Conservation (phyloP, 2,888 invertebrate species). For the Neoitamus cyanurus region DNA sequence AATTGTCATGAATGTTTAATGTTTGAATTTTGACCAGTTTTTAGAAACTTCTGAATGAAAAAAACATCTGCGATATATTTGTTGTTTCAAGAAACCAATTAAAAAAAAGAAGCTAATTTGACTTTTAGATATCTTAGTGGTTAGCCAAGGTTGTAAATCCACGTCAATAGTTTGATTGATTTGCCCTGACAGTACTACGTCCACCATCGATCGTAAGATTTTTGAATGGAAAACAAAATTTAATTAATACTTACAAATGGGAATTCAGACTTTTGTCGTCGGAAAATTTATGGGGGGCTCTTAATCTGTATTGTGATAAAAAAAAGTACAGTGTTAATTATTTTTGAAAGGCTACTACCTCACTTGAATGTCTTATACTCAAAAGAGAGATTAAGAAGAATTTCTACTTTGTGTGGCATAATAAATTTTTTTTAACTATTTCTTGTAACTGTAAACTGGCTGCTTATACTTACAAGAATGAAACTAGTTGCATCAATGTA, state of each 20-base stretch:
- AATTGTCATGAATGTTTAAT: neutral
- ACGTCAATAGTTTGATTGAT: neutral
- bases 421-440: no score
- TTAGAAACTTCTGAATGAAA: neutral
- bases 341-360: no score
- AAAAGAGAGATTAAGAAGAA: no score
- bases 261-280: no score
- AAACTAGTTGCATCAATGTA: no score
- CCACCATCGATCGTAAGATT: neutral
- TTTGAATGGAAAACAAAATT: neutral
- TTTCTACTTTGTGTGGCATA: no score
- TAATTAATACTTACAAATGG: neutral
- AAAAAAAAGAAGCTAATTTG: neutral
- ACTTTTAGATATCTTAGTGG: neutral
- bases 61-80: neutral
- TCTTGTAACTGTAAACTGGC: no score
- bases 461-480: no score
- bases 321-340: no score
- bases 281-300: no score
- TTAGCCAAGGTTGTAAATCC: neutral
- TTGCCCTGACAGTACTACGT: neutral
- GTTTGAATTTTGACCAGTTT: neutral
- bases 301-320: no score
- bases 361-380: no score
- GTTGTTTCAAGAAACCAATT: neutral